Percentiles rank a stretch among this genome's conserved stretches.
These are phyloP conservation scores for Drosophila putrida DNA, from an alignment of 2,888 invertebrate genomes.

Conservation along the genomic window DNA sequence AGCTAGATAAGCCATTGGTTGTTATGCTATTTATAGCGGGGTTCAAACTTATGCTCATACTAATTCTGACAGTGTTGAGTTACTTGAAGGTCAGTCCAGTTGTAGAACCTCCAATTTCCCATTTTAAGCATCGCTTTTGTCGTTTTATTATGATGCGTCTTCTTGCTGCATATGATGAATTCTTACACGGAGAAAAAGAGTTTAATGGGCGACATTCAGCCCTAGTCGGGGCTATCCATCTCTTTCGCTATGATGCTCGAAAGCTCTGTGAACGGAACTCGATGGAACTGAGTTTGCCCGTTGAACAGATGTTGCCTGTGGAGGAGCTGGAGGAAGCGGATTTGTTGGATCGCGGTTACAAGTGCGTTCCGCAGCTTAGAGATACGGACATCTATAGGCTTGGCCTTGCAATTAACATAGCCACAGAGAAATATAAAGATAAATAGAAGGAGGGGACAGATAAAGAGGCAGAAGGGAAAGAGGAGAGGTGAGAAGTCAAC, in stretches of 20 bases:
- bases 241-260: constrained; percentile 81
- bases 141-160: constrained; percentile 82
- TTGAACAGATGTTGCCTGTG: constrained; percentile 72
- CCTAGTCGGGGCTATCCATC: constrained; percentile 69
- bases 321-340: constrained; percentile 58
- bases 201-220: constrained; percentile 40
- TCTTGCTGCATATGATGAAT: constrained; percentile 73
- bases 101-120: constrained; percentile 31
- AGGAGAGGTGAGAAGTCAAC: constrained; percentile 5
- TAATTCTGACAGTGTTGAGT: constrained; percentile 37
- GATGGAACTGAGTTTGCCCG: constrained; percentile 64
- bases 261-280: constrained; percentile 75
- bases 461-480: background rate
- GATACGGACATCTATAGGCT: constrained; percentile 55
- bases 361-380: constrained; percentile 27
- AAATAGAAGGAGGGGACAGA: background rate
- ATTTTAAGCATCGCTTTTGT: constrained; percentile 79
- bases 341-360: constrained; percentile 53
- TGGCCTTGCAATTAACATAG: constrained; percentile 35
- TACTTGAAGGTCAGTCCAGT: constrained; percentile 5
- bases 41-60: constrained; percentile 44
- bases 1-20: constrained; percentile 39
- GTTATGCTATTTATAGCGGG: constrained; percentile 37
- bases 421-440: background rate
- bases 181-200: constrained; percentile 7